phyloP scores from a whole-genome alignment of 92 coral and sea anemone genomes.

The Epizoanthus ramosus region DNA sequence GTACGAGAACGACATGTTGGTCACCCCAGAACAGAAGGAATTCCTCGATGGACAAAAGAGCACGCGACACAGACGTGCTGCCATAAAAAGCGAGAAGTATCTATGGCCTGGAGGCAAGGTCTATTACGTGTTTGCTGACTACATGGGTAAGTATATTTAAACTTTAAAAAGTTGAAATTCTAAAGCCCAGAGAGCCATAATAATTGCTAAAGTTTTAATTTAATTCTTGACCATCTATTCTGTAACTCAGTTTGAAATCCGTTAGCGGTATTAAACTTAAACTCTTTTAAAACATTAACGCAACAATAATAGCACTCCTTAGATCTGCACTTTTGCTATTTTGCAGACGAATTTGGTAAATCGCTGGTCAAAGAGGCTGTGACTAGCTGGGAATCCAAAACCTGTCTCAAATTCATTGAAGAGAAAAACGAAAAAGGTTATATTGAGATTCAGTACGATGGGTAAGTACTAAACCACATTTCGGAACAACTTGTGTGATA shows the following conservation, averaged over 20 bases:
- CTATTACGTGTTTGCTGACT: constrained; percentile 18
- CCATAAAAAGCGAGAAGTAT: neutral
- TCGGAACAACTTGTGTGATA: no score
- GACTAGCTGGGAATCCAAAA: constrained; percentile 27
- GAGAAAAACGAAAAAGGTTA: constrained; percentile 15
- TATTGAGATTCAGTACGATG: neutral
- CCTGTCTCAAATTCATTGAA: constrained; percentile 26
- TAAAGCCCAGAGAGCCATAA: no score
- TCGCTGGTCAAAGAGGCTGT: constrained; percentile 8
- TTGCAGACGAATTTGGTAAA: constrained; percentile 23
- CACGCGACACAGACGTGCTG: constrained; percentile 15
- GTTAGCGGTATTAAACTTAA: no score
- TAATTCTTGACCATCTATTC: no score
- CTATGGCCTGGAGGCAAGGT: constrained; percentile 26
- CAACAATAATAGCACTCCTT: no score
- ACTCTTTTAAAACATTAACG: no score
- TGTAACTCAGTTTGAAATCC: no score
- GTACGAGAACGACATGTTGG: constrained; percentile 19
- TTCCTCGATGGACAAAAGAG: neutral
- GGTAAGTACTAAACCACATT: neutral
- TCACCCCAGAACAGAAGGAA: constrained; percentile 5
- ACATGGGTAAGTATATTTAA: neutral
- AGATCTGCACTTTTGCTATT: neutral
- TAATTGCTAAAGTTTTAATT: no score
- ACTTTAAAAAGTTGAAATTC: no score